Conservation (phyloP, 2,113 vertebrate genomes). For the Catagonus wagneri region DNA sequence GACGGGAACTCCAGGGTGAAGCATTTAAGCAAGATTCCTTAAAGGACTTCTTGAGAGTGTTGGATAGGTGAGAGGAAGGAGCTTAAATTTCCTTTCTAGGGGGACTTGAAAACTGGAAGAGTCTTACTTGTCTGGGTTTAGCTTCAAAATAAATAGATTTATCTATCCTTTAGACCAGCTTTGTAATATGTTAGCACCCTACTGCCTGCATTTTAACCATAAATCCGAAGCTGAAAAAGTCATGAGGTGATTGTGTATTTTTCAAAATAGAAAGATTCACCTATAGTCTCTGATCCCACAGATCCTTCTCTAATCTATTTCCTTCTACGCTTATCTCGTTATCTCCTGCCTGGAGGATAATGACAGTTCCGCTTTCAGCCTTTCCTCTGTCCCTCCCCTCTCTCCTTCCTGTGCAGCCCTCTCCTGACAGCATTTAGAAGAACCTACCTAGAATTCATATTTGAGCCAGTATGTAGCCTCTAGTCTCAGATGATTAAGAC, state of each 20-base stretch:
- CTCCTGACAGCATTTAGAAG: neutral
- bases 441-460: neutral
- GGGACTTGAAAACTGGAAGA: neutral
- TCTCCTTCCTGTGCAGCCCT: neutral
- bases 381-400: neutral
- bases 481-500: neutral
- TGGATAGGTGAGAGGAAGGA: neutral
- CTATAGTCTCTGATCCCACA: neutral
- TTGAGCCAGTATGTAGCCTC: neutral
- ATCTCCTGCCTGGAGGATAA: neutral
- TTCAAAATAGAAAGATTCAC: neutral
- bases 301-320: neutral
- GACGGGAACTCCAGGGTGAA: neutral
- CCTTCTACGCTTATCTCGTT: neutral
- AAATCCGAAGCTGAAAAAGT: neutral
- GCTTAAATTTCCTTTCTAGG: neutral
- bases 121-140: neutral
- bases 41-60: neutral
- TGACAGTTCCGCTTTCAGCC: neutral
- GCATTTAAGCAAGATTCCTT: neutral
- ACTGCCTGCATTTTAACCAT: neutral
- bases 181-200: neutral
- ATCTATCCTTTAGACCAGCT: neutral
- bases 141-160: neutral
- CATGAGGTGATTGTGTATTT: neutral